phyloP scores from a whole-genome alignment of 2,797 vertebrate genomes.

The Chelonia mydas region DNA sequence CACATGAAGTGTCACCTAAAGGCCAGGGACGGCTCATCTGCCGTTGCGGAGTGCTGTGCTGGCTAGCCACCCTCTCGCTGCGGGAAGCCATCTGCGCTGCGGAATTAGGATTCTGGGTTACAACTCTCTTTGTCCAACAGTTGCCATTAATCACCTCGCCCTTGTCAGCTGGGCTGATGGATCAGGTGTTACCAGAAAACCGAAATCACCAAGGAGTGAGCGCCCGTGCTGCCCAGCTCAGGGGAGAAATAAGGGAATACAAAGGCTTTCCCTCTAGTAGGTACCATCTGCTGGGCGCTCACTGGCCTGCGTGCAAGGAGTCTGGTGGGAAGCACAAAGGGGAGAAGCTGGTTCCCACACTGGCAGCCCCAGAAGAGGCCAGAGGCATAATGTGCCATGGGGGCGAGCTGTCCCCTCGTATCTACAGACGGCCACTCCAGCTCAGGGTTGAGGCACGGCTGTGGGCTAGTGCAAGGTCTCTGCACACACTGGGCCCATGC shows the following conservation, averaged over 20 bases:
- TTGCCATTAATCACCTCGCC: background rate
- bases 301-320: too few species aligned
- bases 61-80: background rate
- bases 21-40: background rate
- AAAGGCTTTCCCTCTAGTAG: too few species aligned
- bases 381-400: too few species aligned
- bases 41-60: background rate
- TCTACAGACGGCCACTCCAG: background rate
- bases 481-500: background rate
- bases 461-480: too few species aligned
- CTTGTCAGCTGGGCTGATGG: background rate
- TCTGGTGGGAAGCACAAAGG: too few species aligned
- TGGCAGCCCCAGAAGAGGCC: too few species aligned
- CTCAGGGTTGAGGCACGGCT: background rate
- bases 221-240: background rate
- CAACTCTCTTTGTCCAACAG: background rate
- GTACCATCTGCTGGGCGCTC: too few species aligned
- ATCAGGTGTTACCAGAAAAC: conserved; percentile 14
- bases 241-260: too few species aligned
- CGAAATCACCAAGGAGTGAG: background rate
- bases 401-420: too few species aligned
- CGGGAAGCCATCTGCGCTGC: conserved; percentile 26
- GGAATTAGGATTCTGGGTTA: conserved; percentile 24
- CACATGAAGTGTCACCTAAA: background rate
- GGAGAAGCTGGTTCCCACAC: too few species aligned